phyloP scores from a whole-genome alignment of 92 coral and sea anemone species.

The Galaxea fascicularis region DNA sequence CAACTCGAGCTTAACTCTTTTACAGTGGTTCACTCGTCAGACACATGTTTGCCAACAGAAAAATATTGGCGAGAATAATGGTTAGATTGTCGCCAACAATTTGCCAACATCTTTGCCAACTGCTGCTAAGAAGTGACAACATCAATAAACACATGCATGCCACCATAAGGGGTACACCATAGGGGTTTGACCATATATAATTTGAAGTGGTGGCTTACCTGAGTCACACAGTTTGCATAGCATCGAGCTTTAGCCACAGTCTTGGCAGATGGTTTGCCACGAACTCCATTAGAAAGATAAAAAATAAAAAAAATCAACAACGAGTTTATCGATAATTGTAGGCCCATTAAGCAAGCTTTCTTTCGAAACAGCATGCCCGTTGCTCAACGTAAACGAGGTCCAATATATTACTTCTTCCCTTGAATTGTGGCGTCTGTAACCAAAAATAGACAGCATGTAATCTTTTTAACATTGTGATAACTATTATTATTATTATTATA shows the following conservation, averaged over 20 bases:
- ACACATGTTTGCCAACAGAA: no score
- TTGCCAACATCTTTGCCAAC: no score
- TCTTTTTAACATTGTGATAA: conserved; percentile 25
- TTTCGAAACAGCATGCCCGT: background rate
- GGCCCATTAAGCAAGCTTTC: background rate
- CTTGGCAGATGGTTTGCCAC: background rate
- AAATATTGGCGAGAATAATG: no score
- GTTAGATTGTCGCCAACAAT: no score
- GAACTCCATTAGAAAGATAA: background rate
- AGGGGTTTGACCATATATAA: background rate
- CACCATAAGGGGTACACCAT: no score
- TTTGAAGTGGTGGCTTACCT: conserved; percentile 14
- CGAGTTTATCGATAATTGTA: background rate
- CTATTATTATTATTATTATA: no score
- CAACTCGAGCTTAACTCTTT: no score
- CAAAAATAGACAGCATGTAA: background rate
- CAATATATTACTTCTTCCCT: conserved; percentile 5
- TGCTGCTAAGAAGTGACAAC: no score
- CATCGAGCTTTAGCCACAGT: conserved; percentile 41
- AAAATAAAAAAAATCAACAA: background rate
- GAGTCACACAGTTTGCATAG: conserved; percentile 49
- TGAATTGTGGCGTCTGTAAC: background rate
- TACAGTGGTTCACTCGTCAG: no score
- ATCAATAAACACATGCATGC: no score
- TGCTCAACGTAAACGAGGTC: conserved; percentile 22